Percentiles rank a stretch among this genome's conserved stretches.
These are phyloP conservation scores for Heterodera filipjevi DNA, from an alignment of 2,888 invertebrate genomes.

Conservation along the genomic window DNA sequence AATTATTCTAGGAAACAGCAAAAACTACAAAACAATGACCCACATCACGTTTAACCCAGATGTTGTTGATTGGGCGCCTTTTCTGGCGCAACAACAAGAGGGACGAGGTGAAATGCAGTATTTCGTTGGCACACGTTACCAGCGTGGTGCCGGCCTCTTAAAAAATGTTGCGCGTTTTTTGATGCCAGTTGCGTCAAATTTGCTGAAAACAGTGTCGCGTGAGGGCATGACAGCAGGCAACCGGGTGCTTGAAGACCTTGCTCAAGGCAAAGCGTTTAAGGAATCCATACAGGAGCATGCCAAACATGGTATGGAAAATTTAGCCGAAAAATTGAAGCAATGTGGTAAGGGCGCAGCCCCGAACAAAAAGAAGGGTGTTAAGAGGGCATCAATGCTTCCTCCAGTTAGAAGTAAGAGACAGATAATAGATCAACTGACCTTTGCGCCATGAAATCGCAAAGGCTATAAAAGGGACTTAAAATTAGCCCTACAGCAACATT, in stretches of 20 bases:
- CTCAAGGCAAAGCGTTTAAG: neutral
- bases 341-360: constrained; percentile 18
- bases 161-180: constrained; percentile 15
- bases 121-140: constrained; percentile 3
- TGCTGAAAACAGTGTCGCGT: neutral
- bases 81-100: neutral
- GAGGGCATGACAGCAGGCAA: constrained; percentile 17
- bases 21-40: neutral
- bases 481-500: too few relatives aligned
- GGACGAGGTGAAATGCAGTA: neutral
- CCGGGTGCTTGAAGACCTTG: too few relatives aligned
- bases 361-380: too few relatives aligned
- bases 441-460: neutral
- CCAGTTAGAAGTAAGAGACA: too few relatives aligned
- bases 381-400: too few relatives aligned
- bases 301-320: constrained; percentile 10
- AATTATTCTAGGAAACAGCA: constrained; percentile 20
- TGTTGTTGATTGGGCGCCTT: constrained; percentile 11
- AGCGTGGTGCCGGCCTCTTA: neutral
- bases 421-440: neutral
- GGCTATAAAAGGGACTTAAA: too few relatives aligned
- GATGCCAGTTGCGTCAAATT: constrained; percentile 10
- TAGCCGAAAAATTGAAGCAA: constrained; percentile 9
- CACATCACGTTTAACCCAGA: neutral
- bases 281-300: neutral